Evolutionary conservation across 2,888 invertebrate species (phyloP).

Genomic region (Arctia plantaginis): DNA sequence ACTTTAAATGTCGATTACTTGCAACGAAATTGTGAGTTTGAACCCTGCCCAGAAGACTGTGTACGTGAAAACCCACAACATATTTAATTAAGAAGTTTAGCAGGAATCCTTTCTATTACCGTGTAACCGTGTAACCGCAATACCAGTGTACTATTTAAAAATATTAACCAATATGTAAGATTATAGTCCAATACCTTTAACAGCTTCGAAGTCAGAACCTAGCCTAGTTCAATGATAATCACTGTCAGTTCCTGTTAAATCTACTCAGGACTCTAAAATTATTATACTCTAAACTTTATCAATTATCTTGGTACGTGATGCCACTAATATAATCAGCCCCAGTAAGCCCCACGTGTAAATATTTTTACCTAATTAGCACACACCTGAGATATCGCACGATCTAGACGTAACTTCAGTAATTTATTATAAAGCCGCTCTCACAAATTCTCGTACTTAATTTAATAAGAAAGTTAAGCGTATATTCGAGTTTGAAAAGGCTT

Average conservation of each 20-base stretch:
- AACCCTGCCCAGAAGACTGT: too few relatives aligned
- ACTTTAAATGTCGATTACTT: too few relatives aligned
- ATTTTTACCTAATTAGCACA: constrained; percentile 15
- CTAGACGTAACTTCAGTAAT: constrained; percentile 31
- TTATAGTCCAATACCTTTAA: not conserved
- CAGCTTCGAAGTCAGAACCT: not conserved
- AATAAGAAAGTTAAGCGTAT: not conserved
- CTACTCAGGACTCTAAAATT: not conserved
- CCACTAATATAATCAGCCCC: not conserved
- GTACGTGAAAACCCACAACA: too few relatives aligned
- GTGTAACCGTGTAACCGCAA: not conserved
- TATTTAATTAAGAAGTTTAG: too few relatives aligned
- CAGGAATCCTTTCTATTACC: not conserved
- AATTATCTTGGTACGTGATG: not conserved
- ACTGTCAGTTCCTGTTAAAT: not conserved
- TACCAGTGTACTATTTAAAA: not conserved
- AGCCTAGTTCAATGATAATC: not conserved
- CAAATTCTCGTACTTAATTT: constrained; percentile 22
- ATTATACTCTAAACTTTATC: not conserved
- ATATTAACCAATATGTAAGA: not conserved
- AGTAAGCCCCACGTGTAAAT: constrained; percentile 6
- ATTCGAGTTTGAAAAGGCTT: not conserved
- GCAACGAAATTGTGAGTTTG: too few relatives aligned
- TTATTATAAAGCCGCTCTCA: constrained; percentile 25
- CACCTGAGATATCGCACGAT: constrained; percentile 27